Evolutionary conservation across 2,888 invertebrate genomes (phyloP), one percentile per base, ranked within the genome.

Genomic region (Drosophila tanythrix): DNA sequence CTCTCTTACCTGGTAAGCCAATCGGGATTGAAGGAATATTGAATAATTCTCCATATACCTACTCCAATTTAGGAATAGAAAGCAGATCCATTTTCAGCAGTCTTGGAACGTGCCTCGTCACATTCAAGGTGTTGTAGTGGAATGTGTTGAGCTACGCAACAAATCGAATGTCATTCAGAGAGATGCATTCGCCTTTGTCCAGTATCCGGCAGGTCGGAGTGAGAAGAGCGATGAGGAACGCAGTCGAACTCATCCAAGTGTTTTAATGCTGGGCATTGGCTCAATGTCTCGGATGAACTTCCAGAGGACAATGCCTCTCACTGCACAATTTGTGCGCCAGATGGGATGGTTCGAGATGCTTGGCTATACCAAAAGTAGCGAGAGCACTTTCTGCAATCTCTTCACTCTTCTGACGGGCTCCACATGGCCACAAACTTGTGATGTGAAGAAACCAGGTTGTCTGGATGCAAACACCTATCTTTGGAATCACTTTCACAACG

Each of bases 381-480:
- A 98, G 83, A 98, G 98, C 84, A 97, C 97, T 0, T 96, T 96
- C 88, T 97, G 97, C 0, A 98, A 98, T 93, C 92, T 98, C 56
- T 95, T 97, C 94, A 96, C 97, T 0, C 94, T 96, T 48, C 93
- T 97, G 5, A 95, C 96, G 0, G 98, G 98, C 0, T 93, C 94
- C 68, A 94, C 92, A 63, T 86, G 94, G 38, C 3, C 0, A 51
- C 79, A 91, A 93, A 93, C 94, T 52, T 94, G 94, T 71, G 91
- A 94, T 51, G 94, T 94, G 15, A 89, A 90, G 3, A 86, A 90
- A n/a, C 89, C 92, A 58, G 94, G 94, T 90, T 94, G 94, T 33
- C 86, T 95, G 51, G 96, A 97, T 83, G 93, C 94, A 48, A 95
- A 96, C 77, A 94, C 95, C 0, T 94, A 96, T 71, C 93, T 97